A percentile compares a stretch with the other conserved stretches of the same genome.
Evolutionary conservation across 2,888 invertebrate species (phyloP).

Genomic region (Microplitis deprimator): DNA sequence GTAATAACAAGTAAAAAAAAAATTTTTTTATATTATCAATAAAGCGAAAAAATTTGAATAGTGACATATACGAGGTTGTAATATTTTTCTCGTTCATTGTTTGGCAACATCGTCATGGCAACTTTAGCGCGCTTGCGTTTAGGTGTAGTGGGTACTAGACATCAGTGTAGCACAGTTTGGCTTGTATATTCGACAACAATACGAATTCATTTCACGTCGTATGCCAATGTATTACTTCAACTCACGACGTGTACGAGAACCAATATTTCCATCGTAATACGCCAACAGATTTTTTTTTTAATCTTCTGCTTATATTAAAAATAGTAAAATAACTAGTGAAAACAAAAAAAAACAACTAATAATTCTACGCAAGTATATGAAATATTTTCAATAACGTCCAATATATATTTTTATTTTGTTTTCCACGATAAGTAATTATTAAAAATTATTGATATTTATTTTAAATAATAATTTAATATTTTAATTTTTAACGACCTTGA

Average conservation of each 20-base stretch:
- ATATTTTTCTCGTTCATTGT: conserved; percentile 50
- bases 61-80: background rate
- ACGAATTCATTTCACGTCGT: conserved; percentile 41
- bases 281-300: conserved; percentile 9
- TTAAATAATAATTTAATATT: background rate
- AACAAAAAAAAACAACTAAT: conserved; percentile 10
- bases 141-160: background rate
- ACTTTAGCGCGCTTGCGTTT: conserved; percentile 48
- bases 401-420: too few relatives aligned
- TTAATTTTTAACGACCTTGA: background rate
- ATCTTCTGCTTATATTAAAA: conserved; percentile 10
- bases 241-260: conserved; percentile 26
- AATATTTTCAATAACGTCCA: too few relatives aligned
- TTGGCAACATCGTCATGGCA: conserved; percentile 58
- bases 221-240: conserved; percentile 26
- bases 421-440: too few relatives aligned
- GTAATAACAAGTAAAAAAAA: too few relatives aligned
- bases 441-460: too few relatives aligned
- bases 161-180: too few relatives aligned
- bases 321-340: conserved; percentile 2
- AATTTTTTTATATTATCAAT: too few relatives aligned
- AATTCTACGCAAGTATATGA: background rate
- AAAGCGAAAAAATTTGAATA: background rate
- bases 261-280: conserved; percentile 29
- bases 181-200: conserved; percentile 22